Evolutionary conservation across 53 echinoderm and acorn worm species (phyloP).

Genomic region (Arbacia lixula): DNA sequence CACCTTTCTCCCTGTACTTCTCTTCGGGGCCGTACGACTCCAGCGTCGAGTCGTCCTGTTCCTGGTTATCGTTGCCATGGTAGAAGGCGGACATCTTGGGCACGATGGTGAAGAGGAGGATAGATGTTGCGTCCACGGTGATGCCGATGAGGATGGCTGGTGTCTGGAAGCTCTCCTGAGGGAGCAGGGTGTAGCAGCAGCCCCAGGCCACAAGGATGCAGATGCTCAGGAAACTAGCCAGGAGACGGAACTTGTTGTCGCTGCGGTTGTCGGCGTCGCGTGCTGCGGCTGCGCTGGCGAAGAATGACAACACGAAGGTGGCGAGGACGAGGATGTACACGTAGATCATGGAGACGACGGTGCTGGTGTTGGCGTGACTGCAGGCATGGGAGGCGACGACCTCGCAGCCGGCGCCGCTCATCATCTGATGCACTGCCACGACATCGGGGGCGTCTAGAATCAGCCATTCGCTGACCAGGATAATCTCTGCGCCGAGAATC

Average conservation of each 20-base stretch:
- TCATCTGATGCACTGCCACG: neutral
- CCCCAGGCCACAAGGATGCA: conserved; percentile 69
- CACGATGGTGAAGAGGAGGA: conserved; percentile 65
- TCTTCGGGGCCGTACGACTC: neutral
- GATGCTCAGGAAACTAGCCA: conserved; percentile 64
- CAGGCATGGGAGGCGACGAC: conserved; percentile 7
- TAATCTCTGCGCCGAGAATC: conserved; percentile 61
- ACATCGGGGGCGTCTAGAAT: conserved; percentile 61
- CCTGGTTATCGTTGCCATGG: neutral
- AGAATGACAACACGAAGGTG: conserved; percentile 61
- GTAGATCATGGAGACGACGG: conserved; percentile 69
- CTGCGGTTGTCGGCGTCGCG: neutral
- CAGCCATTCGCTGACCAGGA: conserved; percentile 76
- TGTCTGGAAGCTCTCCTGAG: conserved; percentile 36
- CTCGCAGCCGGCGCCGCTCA: neutral
- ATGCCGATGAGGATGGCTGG: conserved; percentile 74
- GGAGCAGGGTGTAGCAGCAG: conserved; percentile 64
- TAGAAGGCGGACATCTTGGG: conserved; percentile 58
- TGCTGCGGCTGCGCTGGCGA: conserved; percentile 17
- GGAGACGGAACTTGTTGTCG: conserved; percentile 61
- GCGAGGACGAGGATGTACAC: conserved; percentile 66
- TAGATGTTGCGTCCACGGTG: conserved; percentile 70
- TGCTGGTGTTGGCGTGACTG: conserved; percentile 41
- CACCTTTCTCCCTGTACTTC: conserved; percentile 6
- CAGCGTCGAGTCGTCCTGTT: conserved; percentile 9